Percentiles rank a stretch among this genome's conserved stretches.
These are phyloP conservation scores for Liopterus haemorrhoidalis DNA, from an alignment of 2,888 invertebrate species.

Conservation along the genomic window DNA sequence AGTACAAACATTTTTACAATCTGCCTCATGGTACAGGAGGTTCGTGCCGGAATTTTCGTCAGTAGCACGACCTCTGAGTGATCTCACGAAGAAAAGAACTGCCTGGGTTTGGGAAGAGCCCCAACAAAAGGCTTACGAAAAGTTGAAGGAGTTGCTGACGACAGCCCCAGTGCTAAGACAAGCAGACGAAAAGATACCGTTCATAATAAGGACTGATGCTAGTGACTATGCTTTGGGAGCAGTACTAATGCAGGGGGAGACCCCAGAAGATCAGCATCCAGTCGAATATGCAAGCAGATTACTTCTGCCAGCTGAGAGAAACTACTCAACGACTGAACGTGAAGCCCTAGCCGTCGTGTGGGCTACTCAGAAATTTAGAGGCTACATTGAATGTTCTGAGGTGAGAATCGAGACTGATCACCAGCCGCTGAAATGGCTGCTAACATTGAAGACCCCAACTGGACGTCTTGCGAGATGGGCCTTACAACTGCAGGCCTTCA, in stretches of 20 bases:
- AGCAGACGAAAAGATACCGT: slow-evolving; percentile 26
- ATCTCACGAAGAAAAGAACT: not conserved
- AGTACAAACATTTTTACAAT: not conserved
- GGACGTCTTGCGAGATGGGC: slow-evolving; percentile 43
- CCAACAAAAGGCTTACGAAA: not conserved
- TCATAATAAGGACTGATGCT: slow-evolving; percentile 26
- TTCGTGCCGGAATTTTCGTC: not conserved
- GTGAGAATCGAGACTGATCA: slow-evolving; percentile 42
- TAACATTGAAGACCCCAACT: slow-evolving; percentile 37
- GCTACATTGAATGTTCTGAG: slow-evolving; percentile 37
- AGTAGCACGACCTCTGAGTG: not conserved
- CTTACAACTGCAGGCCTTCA: slow-evolving; percentile 38
- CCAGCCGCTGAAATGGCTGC: slow-evolving; percentile 43
- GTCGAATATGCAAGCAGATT: slow-evolving; percentile 7
- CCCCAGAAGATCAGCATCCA: slow-evolving; percentile 10
- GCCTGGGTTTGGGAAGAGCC: not conserved
- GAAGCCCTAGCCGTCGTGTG: slow-evolving; percentile 28
- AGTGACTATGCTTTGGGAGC: not conserved
- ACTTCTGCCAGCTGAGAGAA: no score
- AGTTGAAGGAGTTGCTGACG: no score
- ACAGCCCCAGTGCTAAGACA: slow-evolving; percentile 21
- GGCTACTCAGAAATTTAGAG: slow-evolving; percentile 38
- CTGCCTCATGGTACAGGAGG: not conserved
- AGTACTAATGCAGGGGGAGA: no score
- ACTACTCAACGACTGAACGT: slow-evolving; percentile 36